Evolutionary conservation across 2,888 invertebrate species (phyloP).

Genomic region (Hipparchia semele): DNA sequence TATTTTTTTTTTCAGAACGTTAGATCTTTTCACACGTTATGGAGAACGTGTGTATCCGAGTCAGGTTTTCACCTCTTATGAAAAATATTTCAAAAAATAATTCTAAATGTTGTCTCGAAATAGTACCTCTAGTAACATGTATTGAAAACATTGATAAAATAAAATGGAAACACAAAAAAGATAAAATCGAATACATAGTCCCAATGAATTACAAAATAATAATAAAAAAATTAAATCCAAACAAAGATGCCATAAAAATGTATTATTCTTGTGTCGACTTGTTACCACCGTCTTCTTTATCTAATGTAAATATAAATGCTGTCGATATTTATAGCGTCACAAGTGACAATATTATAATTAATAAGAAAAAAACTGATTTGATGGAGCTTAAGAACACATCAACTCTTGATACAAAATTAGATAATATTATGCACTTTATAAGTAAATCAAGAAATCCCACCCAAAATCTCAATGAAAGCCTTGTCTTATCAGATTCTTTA

Average conservation of each 20-base stretch:
- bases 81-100: slow-evolving; percentile 50
- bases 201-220: slow-evolving; percentile 71
- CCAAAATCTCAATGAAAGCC: background rate
- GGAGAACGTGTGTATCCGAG: slow-evolving; percentile 60
- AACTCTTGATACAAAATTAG: background rate
- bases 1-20: slow-evolving; percentile 35
- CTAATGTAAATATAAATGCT: slow-evolving; percentile 46
- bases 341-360: slow-evolving; percentile 59
- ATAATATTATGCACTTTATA: background rate
- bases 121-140: slow-evolving; percentile 63
- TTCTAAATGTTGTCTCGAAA: slow-evolving; percentile 64
- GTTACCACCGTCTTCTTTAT: slow-evolving; percentile 46
- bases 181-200: slow-evolving; percentile 61
- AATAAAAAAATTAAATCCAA: slow-evolving; percentile 52
- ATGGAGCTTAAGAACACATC: slow-evolving; percentile 4
- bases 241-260: slow-evolving; percentile 47
- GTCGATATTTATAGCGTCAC: slow-evolving; percentile 55
- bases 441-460: background rate
- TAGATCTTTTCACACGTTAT: slow-evolving; percentile 47
- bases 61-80: slow-evolving; percentile 65
- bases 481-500: background rate
- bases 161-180: slow-evolving; percentile 56
- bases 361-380: slow-evolving; percentile 41
- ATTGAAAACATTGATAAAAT: slow-evolving; percentile 65
- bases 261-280: slow-evolving; percentile 74